Evolutionary conservation across 1,140 invertebrate species (phyloP), one percentile per base, ranked within the genome.

Genomic region (Popillia japonica): DNA sequence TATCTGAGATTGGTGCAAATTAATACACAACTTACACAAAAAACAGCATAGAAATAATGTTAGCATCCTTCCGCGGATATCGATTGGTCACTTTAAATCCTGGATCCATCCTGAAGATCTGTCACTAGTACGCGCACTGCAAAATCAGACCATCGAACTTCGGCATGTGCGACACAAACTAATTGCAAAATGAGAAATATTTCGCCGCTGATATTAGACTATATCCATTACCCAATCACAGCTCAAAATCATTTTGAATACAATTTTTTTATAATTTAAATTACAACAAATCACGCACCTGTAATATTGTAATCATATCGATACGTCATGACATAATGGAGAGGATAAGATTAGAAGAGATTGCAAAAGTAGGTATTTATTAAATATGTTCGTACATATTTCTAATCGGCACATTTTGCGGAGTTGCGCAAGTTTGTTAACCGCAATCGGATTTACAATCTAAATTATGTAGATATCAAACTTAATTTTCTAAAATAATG

Each of bases 51-150:
- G 75, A 76, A 55, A 76, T 27, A 11, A 76, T 48, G 23, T 76
- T 76, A 3, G 75, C 75, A 20, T 23, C 6, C 10, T 44, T 55
- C 20, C 20, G 17, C 7, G 75, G 75, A 55, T 76, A 42, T 27
- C 17, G 14, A 6, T 42, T 44, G 0, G 44, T 55, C 22, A 76
- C 44, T 20, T 2, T 22, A 27, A 76, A 48, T 0, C 75, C 75
- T 17, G 75, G 75, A 76, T 76, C 75, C 75, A 76, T 76, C 22
- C 22, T 73, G 8, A 10, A 68, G 4, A 68, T 68, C n/a, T 34
- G 11, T 27, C 22, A 27, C 22, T 11, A 23, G 6, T 1, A 9
- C 17, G 4, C 44, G 7, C 44, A 48, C 44, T 14, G 4, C 27
- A 34, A 4, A 48, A 48, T 48, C 44, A 48, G 44, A 48, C 27